Conservation (phyloP, 1,140 invertebrate species). For the Lanistes nyassanus region DNA sequence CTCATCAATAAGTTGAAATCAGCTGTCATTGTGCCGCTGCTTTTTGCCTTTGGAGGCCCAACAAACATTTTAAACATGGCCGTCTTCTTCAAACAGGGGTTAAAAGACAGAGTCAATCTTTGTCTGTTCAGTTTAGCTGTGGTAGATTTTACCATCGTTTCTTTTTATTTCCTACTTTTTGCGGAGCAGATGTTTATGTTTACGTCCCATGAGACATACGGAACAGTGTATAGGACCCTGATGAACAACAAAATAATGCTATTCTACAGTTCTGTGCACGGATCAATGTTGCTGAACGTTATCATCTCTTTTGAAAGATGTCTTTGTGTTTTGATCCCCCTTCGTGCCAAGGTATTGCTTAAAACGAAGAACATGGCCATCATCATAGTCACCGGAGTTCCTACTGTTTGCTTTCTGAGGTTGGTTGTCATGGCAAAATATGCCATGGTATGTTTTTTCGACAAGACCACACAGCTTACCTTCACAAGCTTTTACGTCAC, state of each 20-base stretch:
- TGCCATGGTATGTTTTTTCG: neutral
- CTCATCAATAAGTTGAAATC: too few relatives aligned
- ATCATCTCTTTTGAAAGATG: slow-evolving; percentile 14
- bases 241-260: too few relatives aligned
- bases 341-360: neutral
- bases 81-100: slow-evolving; percentile 15
- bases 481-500: neutral
- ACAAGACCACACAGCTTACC: neutral
- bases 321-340: neutral
- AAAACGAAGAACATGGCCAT: slow-evolving; percentile 6
- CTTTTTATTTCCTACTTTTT: too few relatives aligned
- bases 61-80: slow-evolving; percentile 11
- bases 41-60: neutral
- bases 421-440: neutral
- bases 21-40: too few relatives aligned
- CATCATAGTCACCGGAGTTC: neutral
- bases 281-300: neutral
- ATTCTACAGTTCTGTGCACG: neutral
- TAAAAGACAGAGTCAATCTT: slow-evolving; percentile 13
- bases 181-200: too few relatives aligned
- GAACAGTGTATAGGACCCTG: too few relatives aligned
- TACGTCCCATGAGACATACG: too few relatives aligned
- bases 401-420: neutral
- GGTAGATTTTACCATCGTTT: neutral
- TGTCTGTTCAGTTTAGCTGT: slow-evolving; percentile 7